Evolutionary conservation across 2,797 vertebrate species (phyloP).

Genomic region (Emys orbicularis): DNA sequence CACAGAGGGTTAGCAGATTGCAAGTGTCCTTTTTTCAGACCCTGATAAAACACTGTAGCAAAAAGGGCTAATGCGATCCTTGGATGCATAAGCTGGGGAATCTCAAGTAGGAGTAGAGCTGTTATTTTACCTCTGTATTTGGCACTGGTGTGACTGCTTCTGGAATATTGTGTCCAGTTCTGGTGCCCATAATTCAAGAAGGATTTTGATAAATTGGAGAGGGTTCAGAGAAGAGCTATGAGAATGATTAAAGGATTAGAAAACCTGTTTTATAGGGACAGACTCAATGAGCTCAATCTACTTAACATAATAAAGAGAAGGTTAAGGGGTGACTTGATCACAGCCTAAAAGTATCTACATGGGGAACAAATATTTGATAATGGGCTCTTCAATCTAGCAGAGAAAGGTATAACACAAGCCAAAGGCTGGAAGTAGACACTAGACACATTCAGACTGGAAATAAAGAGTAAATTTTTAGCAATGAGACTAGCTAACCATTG

Average conservation of each 20-base stretch:
- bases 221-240: too few species aligned
- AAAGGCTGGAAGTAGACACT: neutral
- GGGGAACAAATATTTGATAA: neutral
- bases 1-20: neutral
- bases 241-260: too few species aligned
- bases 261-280: too few species aligned
- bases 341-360: too few species aligned
- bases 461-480: neutral
- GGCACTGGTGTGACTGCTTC: neutral
- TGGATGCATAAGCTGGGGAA: too few species aligned
- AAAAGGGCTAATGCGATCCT: neutral
- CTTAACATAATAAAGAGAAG: too few species aligned
- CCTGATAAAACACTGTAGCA: neutral
- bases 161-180: neutral
- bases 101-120: neutral
- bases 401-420: neutral
- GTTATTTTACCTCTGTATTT: neutral
- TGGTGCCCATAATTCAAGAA: neutral
- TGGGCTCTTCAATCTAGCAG: neutral
- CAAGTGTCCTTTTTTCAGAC: neutral
- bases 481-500: neutral
- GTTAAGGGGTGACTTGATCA: too few species aligned
- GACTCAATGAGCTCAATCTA: too few species aligned
- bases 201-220: too few species aligned
- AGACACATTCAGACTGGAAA: neutral